These are phyloP conservation scores for Phylloscopus trochiloides DNA, from an alignment of 2,113 vertebrate species.

Conservation along the genomic window DNA sequence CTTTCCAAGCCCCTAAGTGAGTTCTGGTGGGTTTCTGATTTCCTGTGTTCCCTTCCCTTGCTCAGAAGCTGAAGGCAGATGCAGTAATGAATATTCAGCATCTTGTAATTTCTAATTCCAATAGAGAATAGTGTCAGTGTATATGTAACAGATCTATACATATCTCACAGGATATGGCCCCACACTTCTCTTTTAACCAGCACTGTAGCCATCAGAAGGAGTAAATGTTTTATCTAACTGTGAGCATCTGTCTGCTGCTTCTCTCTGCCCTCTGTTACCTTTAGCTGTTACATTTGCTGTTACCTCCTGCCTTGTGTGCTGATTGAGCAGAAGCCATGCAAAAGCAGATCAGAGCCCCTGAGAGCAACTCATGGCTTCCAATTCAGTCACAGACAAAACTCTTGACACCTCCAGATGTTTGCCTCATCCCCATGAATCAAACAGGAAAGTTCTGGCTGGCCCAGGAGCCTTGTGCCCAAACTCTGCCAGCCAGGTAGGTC, in stretches of 20 bases:
- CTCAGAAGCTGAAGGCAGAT: neutral
- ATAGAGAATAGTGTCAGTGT: neutral
- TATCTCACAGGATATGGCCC: neutral
- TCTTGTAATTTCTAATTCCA: neutral
- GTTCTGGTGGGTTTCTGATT: neutral
- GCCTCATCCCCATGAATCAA: neutral
- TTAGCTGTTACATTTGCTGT: neutral
- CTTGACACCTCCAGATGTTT: neutral
- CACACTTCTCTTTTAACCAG: neutral
- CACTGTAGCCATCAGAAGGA: neutral
- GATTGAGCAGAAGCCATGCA: neutral
- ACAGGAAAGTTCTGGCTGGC: neutral
- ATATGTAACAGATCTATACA: neutral
- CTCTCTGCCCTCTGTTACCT: neutral
- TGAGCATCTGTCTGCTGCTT: neutral
- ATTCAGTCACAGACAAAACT: neutral
- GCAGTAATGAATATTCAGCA: neutral
- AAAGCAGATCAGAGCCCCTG: neutral
- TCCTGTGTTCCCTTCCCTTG: accelerated
- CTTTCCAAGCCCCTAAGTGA: neutral
- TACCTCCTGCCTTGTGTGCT: neutral
- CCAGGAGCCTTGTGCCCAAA: neutral
- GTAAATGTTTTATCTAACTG: neutral
- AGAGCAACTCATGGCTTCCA: neutral
- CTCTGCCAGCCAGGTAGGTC: neutral